phyloP scores from a whole-genome alignment of 2,888 invertebrate genomes.

The Heteropelma amictum region DNA sequence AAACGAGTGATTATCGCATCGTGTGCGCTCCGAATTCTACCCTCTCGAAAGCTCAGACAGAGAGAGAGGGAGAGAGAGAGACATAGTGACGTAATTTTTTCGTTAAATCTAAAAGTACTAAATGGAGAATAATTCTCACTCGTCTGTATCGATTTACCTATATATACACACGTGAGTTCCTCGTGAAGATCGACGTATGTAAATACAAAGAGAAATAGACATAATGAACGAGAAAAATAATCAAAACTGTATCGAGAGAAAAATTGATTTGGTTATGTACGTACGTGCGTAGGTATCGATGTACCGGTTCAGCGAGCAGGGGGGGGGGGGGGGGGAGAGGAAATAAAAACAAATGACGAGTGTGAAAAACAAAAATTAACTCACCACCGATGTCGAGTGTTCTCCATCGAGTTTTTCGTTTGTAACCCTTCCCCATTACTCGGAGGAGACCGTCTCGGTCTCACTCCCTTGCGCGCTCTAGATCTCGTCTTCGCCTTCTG shows the following conservation, averaged over 20 bases:
- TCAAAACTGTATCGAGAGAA: too few relatives aligned
- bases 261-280: too few relatives aligned
- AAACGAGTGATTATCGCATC: slow-evolving; percentile 13
- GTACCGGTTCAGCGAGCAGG: too few relatives aligned
- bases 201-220: too few relatives aligned
- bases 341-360: background rate
- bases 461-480: slow-evolving; percentile 51
- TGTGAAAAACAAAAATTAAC: slow-evolving; percentile 58
- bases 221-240: too few relatives aligned
- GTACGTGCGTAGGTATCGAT: too few relatives aligned
- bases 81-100: slow-evolving; percentile 48
- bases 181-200: too few relatives aligned
- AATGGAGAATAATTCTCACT: background rate
- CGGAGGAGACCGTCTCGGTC: slow-evolving; percentile 60
- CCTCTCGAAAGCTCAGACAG: slow-evolving; percentile 44
- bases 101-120: background rate
- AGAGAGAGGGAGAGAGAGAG: background rate
- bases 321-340: too few relatives aligned
- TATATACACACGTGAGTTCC: too few relatives aligned
- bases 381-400: slow-evolving; percentile 81
- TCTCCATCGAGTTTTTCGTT: slow-evolving; percentile 83
- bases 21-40: slow-evolving; percentile 33
- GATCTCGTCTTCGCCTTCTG: slow-evolving; percentile 49
- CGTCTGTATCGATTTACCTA: background rate
- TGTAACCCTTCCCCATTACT: slow-evolving; percentile 80